Conservation (phyloP, 2,113 vertebrate species). For the Okapia johnstoni region DNA sequence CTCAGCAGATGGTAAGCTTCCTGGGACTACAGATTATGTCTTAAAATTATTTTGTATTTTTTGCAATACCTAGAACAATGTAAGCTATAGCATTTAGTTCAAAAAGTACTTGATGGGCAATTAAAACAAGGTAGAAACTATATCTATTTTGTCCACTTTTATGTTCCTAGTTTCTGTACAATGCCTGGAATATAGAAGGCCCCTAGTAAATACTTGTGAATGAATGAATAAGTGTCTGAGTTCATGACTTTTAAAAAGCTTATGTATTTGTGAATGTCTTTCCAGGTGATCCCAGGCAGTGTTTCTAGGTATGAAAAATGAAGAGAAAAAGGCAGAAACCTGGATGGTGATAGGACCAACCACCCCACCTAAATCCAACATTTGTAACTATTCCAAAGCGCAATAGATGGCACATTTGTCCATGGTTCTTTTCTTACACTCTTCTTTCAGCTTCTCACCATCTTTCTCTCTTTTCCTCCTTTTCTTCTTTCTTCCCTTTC, state of each 20-base stretch:
- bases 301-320: background rate
- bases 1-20: background rate
- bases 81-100: background rate
- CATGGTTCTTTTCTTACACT: background rate
- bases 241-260: background rate
- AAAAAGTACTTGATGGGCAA: background rate
- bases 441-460: background rate
- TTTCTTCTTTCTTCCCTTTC: background rate
- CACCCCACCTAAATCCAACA: background rate
- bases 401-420: fast-evolving
- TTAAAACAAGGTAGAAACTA: background rate
- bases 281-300: background rate
- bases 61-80: background rate
- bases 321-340: background rate
- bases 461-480: background rate
- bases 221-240: background rate
- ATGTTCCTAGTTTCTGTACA: background rate
- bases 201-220: background rate
- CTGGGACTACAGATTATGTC: background rate
- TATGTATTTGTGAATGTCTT: background rate
- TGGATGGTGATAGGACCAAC: no score
- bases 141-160: background rate
- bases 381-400: background rate
- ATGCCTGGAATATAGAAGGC: background rate
- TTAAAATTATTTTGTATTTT: background rate